Percentiles rank a stretch among this genome's conserved stretches.
phyloP scores from a whole-genome alignment of 2,797 vertebrate species.

The Clarias platycephalus region DNA sequence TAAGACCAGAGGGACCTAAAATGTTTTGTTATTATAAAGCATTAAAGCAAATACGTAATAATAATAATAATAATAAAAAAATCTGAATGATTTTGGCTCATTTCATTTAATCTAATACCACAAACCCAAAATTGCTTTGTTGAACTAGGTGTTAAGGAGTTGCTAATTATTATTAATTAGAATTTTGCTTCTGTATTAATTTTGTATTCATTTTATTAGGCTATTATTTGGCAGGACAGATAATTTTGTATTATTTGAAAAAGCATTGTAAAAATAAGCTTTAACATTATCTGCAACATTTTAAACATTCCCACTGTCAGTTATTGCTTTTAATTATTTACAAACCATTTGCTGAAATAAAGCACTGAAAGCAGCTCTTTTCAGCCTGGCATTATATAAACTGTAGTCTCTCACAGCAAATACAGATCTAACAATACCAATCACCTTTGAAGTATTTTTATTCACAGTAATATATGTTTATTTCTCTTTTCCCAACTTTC shows the following conservation, averaged over 20 bases:
- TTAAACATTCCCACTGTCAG: background rate
- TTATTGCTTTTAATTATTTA: background rate
- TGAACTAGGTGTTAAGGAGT: background rate
- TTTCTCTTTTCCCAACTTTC: slow-evolving; percentile 6
- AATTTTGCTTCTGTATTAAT: background rate
- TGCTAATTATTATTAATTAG: too few relatives aligned
- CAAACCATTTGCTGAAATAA: background rate
- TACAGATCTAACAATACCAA: background rate
- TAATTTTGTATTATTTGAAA: background rate
- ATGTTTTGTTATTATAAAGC: background rate
- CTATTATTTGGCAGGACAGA: background rate
- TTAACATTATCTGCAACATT: background rate
- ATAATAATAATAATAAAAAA: too few relatives aligned
- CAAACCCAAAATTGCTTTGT: background rate
- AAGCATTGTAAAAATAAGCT: background rate
- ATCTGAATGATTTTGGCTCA: background rate
- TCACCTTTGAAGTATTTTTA: background rate
- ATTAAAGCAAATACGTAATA: background rate
- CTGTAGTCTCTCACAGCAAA: background rate
- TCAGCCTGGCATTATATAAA: background rate
- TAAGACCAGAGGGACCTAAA: background rate
- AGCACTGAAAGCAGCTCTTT: background rate
- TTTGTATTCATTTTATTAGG: background rate
- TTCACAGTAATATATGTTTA: slow-evolving; percentile 8
- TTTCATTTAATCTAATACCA: background rate